These are phyloP conservation scores for Eubasilissa regina DNA, from an alignment of 1,140 invertebrate genomes.

Conservation along the genomic window DNA sequence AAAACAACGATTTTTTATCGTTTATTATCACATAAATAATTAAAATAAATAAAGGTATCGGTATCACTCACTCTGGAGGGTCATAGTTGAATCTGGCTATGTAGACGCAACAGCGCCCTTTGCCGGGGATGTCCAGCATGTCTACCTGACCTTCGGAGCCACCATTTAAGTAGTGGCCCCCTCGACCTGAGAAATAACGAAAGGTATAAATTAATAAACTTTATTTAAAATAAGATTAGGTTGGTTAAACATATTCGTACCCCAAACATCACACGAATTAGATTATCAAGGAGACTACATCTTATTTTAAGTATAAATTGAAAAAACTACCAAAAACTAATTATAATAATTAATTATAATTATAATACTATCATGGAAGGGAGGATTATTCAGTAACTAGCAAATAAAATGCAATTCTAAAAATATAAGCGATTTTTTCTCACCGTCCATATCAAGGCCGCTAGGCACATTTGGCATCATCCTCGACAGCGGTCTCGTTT, in stretches of 20 bases:
- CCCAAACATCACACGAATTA: too few relatives aligned
- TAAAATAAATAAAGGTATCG: not conserved
- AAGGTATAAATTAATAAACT: too few relatives aligned
- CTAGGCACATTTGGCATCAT: conserved; percentile 68
- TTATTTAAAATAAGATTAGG: too few relatives aligned
- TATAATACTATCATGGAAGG: conserved; percentile 7
- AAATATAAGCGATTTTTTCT: conserved; percentile 59
- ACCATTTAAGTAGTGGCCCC: conserved; percentile 74
- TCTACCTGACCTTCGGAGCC: conserved; percentile 81
- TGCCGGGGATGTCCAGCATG: conserved; percentile 94
- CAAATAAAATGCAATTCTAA: conserved; percentile 12
- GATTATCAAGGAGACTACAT: too few relatives aligned
- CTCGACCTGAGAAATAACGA: conserved; percentile 64
- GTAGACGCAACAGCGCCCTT: conserved; percentile 93
- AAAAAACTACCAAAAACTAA: conserved; percentile 9
- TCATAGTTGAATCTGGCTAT: conserved; percentile 97
- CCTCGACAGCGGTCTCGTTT: conserved; percentile 71
- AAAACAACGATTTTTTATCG: too few relatives aligned
- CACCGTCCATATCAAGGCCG: conserved; percentile 74
- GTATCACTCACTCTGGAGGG: conserved; percentile 78
- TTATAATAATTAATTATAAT: too few relatives aligned
- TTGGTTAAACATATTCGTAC: too few relatives aligned
- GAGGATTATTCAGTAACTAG: conserved; percentile 42
- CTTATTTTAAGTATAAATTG: not conserved
- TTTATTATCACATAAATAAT: not conserved